Evolutionary conservation across 2,797 vertebrate species (phyloP).

Genomic region (Myotis findleyi): DNA sequence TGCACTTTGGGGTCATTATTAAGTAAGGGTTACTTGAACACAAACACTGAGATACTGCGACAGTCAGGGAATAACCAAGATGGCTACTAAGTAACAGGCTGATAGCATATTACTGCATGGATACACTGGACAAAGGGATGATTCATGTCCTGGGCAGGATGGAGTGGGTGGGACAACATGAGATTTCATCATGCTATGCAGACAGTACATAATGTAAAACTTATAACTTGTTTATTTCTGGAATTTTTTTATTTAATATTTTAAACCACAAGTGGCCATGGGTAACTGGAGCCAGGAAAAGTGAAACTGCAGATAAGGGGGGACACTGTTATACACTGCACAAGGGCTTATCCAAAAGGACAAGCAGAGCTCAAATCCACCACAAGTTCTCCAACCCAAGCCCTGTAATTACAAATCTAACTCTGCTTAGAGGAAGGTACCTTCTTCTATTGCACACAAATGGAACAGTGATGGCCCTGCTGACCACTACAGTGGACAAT

Average conservation of each 20-base stretch:
- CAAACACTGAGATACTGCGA: background rate
- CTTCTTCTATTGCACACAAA: background rate
- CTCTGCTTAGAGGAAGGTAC: background rate
- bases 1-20: background rate
- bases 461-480: background rate
- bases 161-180: background rate
- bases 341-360: background rate
- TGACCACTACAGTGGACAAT: background rate
- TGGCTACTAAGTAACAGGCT: background rate
- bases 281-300: background rate
- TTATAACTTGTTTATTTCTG: background rate
- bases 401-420: background rate
- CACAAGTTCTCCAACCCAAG: background rate
- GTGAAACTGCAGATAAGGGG: background rate
- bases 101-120: background rate
- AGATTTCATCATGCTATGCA: background rate
- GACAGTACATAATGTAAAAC: background rate
- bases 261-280: background rate
- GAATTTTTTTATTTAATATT: background rate
- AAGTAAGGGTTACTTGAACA: background rate
- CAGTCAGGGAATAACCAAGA: background rate
- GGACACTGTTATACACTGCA: background rate
- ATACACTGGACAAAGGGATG: background rate
- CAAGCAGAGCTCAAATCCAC: background rate
- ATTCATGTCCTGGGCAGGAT: background rate